Conservation (phyloP, 2,888 invertebrate species). For the Drosophila longiperda region DNA sequence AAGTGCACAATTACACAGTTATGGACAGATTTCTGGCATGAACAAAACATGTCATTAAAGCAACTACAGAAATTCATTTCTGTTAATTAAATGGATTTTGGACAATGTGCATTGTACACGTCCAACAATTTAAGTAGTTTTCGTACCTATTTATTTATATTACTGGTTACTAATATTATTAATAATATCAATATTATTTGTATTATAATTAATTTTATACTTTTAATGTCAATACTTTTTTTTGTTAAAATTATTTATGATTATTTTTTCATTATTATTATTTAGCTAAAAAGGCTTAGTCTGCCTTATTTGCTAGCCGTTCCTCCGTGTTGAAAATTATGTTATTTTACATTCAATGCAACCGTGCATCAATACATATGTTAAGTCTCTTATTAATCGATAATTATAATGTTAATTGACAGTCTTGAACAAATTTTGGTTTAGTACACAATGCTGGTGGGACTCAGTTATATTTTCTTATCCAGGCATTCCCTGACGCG, state of each 20-base stretch:
- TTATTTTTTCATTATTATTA: background rate
- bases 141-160: background rate
- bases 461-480: too few species aligned
- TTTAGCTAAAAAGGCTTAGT: background rate
- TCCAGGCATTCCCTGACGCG: too few species aligned
- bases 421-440: too few species aligned
- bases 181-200: background rate
- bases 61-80: background rate
- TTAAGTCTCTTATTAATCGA: too few species aligned
- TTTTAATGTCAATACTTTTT: too few species aligned
- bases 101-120: background rate
- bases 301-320: background rate
- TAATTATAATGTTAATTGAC: too few species aligned
- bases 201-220: too few species aligned
- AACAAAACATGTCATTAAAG: background rate
- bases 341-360: too few species aligned
- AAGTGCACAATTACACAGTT: background rate
- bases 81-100: background rate
- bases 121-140: background rate
- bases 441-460: too few species aligned
- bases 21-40: background rate
- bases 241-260: too few species aligned
- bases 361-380: too few species aligned
- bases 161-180: background rate
- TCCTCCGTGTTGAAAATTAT: background rate